These are phyloP conservation scores for Bombyx huttoni DNA, from an alignment of 2,888 invertebrate species.

Conservation along the genomic window DNA sequence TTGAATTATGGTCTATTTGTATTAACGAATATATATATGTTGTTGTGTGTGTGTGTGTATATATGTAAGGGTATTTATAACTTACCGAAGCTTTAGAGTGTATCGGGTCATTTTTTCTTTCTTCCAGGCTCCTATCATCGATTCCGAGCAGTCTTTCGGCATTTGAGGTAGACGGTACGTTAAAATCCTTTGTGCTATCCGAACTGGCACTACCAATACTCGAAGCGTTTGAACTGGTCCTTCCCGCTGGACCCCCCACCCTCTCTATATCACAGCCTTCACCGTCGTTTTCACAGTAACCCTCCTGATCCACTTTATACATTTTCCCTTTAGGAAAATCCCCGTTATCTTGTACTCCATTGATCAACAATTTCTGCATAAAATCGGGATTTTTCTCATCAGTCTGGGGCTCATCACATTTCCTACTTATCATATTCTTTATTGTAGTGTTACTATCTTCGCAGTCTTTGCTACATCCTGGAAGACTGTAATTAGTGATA, in stretches of 20 bases:
- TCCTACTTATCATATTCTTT: constrained; percentile 43
- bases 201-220: constrained; percentile 51
- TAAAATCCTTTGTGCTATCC: constrained; percentile 47
- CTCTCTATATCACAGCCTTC: constrained; percentile 32
- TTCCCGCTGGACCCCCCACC: constrained; percentile 34
- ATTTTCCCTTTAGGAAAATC: constrained; percentile 57
- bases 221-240: constrained; percentile 52
- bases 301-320: constrained; percentile 46
- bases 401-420: constrained; percentile 13
- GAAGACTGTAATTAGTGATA: constrained; percentile 40
- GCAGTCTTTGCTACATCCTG: constrained; percentile 54
- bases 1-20: not conserved
- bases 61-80: too few species aligned
- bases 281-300: constrained; percentile 29
- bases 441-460: constrained; percentile 50
- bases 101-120: constrained; percentile 27
- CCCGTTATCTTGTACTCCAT: constrained; percentile 47
- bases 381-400: constrained; percentile 48
- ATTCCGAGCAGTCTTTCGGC: constrained; percentile 56
- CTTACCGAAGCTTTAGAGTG: constrained; percentile 41
- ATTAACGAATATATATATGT: too few species aligned
- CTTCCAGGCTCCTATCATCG: constrained; percentile 18
- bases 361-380: constrained; percentile 54
- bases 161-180: constrained; percentile 56
- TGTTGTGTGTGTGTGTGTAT: too few species aligned